These are phyloP conservation scores for Thecophora atra DNA, from an alignment of 2,888 invertebrate genomes.

Conservation along the genomic window DNA sequence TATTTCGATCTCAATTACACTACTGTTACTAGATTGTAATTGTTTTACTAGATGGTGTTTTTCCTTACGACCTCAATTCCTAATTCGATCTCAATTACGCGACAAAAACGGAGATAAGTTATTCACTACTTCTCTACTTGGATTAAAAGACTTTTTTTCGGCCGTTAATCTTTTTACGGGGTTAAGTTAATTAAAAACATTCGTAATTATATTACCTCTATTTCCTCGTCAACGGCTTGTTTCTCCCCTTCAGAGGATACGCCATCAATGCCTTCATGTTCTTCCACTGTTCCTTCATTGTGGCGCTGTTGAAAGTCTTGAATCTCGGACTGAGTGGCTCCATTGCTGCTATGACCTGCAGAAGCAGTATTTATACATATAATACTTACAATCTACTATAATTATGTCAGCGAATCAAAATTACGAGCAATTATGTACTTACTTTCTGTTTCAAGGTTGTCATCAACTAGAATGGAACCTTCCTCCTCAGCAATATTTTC, in stretches of 20 bases:
- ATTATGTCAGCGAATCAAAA: too few species aligned
- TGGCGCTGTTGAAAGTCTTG: constrained; percentile 61
- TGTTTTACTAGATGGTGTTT: too few species aligned
- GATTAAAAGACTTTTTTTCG: too few species aligned
- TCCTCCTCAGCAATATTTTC: constrained; percentile 49
- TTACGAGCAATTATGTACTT: constrained; percentile 33
- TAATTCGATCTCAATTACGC: too few species aligned
- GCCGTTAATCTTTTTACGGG: too few species aligned
- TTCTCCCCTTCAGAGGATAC: constrained; percentile 75
- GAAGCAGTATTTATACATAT: constrained; percentile 13
- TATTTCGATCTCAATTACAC: too few species aligned
- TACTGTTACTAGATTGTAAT: too few species aligned
- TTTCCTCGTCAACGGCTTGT: constrained; percentile 65
- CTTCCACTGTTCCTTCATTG: constrained; percentile 59
- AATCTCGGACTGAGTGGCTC: constrained; percentile 67
- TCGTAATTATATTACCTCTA: constrained; percentile 53
- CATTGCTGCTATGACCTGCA: constrained; percentile 60
- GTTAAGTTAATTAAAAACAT: background rate
- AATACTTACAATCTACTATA: background rate
- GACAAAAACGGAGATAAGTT: too few species aligned
- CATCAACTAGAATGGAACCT: constrained; percentile 32
- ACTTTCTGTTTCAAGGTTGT: constrained; percentile 59
- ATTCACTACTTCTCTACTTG: too few species aligned
- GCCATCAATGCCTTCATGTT: constrained; percentile 65
- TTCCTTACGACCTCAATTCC: too few species aligned